Percentiles rank a stretch among this genome's conserved stretches.
phyloP scores from a whole-genome alignment of 2,113 vertebrate genomes.

The Peromyscus maniculatus region DNA sequence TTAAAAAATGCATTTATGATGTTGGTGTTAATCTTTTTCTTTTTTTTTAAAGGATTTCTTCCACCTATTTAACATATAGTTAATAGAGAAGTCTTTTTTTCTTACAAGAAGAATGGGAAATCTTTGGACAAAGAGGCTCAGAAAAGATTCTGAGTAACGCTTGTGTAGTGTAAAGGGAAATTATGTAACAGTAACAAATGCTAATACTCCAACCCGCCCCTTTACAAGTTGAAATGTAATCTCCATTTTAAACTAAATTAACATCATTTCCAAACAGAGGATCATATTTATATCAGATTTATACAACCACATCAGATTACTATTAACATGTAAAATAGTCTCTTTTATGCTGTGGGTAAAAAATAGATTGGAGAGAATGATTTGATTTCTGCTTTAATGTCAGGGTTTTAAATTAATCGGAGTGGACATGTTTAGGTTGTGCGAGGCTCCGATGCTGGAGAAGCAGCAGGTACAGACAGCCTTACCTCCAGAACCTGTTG shows the following conservation, averaged over 20 bases:
- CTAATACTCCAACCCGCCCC: constrained; percentile 77
- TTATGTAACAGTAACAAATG: constrained; percentile 79
- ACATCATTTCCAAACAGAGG: constrained; percentile 83
- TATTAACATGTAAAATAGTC: constrained; percentile 83
- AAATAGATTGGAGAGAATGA: constrained; percentile 77
- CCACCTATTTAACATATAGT: constrained; percentile 89
- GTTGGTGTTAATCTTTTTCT: constrained; percentile 87
- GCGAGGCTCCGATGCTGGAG: constrained; percentile 1
- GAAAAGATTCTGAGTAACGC: constrained; percentile 83
- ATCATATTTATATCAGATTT: constrained; percentile 85
- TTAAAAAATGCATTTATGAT: constrained; percentile 91
- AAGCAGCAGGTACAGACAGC: constrained; percentile 68
- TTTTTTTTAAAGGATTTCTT: constrained; percentile 86
- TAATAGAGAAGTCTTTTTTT: constrained; percentile 75
- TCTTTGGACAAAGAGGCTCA: constrained; percentile 80
- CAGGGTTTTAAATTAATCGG: constrained; percentile 73
- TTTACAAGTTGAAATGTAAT: constrained; percentile 83
- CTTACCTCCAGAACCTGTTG: constrained; percentile 88
- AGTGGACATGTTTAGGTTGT: constrained; percentile 71
- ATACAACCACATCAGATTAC: constrained; percentile 83
- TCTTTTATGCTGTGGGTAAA: constrained; percentile 75
- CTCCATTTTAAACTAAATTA: constrained; percentile 83
- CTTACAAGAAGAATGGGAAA: constrained; percentile 79
- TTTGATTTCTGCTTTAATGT: constrained; percentile 75
- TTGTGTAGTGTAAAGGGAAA: constrained; percentile 79